A percentile compares a stretch with the other conserved stretches of the same genome.
phyloP scores from a whole-genome alignment of 2,797 vertebrate genomes.

The Garrulus glandarius region DNA sequence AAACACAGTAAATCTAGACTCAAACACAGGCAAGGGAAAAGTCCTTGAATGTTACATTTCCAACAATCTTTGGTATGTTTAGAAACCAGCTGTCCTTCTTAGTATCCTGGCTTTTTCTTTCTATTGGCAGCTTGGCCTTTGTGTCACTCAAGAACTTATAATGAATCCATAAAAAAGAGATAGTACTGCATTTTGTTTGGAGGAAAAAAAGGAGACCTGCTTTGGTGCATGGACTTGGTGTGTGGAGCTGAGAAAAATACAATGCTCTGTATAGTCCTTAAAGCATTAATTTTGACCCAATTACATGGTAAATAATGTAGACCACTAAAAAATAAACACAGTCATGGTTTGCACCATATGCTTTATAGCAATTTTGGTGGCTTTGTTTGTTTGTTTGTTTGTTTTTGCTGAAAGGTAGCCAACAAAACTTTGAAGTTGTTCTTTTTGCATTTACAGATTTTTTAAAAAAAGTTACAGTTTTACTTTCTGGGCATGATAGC shows the following conservation, averaged over 20 bases:
- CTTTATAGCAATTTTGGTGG: slow-evolving; percentile 69
- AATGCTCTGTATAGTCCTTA: slow-evolving; percentile 42
- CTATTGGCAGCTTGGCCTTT: slow-evolving; percentile 27
- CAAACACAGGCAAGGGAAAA: not conserved
- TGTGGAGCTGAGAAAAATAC: slow-evolving; percentile 21
- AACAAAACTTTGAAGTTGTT: slow-evolving; percentile 47
- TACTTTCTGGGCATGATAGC: slow-evolving; percentile 14
- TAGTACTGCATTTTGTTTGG: slow-evolving; percentile 22
- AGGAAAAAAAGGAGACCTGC: slow-evolving; percentile 1
- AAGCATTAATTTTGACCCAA: slow-evolving; percentile 70
- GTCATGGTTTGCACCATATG: slow-evolving; percentile 52
- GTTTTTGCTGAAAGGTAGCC: slow-evolving; percentile 60
- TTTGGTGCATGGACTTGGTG: slow-evolving; percentile 12
- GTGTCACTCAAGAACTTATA: slow-evolving; percentile 44
- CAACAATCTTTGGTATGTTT: slow-evolving; percentile 2
- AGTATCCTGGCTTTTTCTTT: not conserved
- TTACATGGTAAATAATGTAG: slow-evolving; percentile 71
- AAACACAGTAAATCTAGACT: not conserved
- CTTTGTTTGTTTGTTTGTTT: slow-evolving; percentile 56
- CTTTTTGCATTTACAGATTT: not conserved
- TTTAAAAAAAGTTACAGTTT: slow-evolving; percentile 44
- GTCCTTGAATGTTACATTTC: not conserved
- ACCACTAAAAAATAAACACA: slow-evolving; percentile 70
- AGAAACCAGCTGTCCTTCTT: slow-evolving; percentile 17
- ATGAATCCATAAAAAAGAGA: slow-evolving; percentile 37